A percentile compares a stretch with the other conserved stretches of the same genome.
Evolutionary conservation across 1,140 invertebrate species (phyloP).

Genomic region (Neodiprion fabricii): DNA sequence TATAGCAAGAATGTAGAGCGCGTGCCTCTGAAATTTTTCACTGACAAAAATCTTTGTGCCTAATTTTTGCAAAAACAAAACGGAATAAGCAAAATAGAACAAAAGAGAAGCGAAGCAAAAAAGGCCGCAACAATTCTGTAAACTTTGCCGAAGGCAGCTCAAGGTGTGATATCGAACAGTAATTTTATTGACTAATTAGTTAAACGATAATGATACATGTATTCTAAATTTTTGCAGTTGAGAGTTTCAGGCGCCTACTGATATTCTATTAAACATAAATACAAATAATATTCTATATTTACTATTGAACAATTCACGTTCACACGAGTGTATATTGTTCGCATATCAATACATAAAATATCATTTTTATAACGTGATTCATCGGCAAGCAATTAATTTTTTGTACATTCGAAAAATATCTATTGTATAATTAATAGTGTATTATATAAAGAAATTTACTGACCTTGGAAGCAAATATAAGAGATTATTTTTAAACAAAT

Average conservation of each 20-base stretch:
- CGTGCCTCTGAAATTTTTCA: not conserved
- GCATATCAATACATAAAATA: not conserved
- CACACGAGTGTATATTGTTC: not conserved
- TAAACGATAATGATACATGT: not conserved
- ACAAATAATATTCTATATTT: conserved; percentile 19
- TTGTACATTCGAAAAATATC: not conserved
- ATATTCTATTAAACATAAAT: conserved; percentile 20
- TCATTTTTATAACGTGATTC: conserved; percentile 1
- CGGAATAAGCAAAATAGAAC: not conserved
- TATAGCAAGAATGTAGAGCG: not conserved
- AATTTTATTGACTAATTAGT: not conserved
- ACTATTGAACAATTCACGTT: not conserved
- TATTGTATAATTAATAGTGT: conserved; percentile 10
- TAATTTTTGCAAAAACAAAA: conserved; percentile 18
- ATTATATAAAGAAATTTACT: conserved; percentile 40
- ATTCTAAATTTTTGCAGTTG: not conserved
- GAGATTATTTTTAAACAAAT: conserved; percentile 52
- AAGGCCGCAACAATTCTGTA: not conserved
- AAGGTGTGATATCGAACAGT: conserved; percentile 7
- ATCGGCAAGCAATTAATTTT: not conserved
- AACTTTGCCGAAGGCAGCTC: conserved; percentile 1
- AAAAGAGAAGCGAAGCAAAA: conserved; percentile 5
- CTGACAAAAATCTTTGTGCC: conserved; percentile 11
- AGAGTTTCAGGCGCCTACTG: conserved; percentile 27
- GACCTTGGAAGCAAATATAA: conserved; percentile 53